Conservation (phyloP, 1,140 invertebrate species). For the Metopolophium dirhodum region DNA sequence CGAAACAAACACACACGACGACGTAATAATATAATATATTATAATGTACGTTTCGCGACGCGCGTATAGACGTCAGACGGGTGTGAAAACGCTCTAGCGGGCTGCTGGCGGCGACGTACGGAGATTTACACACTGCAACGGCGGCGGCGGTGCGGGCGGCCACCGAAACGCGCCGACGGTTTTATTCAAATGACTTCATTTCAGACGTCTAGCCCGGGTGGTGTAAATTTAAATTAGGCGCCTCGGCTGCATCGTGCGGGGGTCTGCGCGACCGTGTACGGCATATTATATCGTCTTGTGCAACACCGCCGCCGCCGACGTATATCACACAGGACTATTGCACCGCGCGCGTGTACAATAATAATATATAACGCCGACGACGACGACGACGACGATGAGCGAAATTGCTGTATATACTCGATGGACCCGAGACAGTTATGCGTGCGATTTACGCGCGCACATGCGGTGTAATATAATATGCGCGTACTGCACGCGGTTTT, state of each 20-base stretch:
- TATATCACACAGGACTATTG: not conserved
- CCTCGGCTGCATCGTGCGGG: not conserved
- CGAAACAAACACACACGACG: not conserved
- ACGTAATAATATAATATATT: not conserved
- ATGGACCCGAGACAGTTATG: not conserved
- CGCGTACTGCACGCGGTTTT: not conserved
- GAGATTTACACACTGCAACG: not conserved
- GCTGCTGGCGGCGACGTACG: not conserved
- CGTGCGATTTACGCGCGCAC: not conserved
- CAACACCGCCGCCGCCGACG: not conserved
- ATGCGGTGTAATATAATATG: not conserved
- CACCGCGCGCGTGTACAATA: not conserved
- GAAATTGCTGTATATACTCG: not conserved
- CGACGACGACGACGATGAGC: not conserved
- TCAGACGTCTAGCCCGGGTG: constrained; percentile 44
- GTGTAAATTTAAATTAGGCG: constrained; percentile 55
- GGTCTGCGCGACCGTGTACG: not conserved
- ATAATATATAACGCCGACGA: not conserved
- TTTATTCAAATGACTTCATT: constrained; percentile 56
- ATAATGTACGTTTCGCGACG: not conserved
- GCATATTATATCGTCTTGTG: not conserved
- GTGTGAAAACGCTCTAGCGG: not conserved
- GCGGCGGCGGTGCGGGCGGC: not conserved
- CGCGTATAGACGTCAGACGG: not conserved
- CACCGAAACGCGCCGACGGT: constrained; percentile 13